Conservation (phyloP, 2,888 invertebrate species). For the Uloborus plumipes region DNA sequence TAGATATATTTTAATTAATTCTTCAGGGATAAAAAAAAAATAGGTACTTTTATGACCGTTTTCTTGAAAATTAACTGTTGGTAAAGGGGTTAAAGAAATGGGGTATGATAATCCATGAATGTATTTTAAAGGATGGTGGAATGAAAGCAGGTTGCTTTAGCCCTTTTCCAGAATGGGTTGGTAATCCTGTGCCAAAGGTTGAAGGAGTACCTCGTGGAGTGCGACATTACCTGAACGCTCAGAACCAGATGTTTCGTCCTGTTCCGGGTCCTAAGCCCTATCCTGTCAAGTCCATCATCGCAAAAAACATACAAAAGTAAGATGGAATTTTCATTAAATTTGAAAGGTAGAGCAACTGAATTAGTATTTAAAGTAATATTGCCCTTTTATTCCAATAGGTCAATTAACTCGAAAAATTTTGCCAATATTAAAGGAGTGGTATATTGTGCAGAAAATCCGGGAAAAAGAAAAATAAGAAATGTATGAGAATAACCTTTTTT, state of each 20-base stretch:
- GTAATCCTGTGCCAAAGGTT: constrained; percentile 9
- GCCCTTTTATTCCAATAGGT: constrained; percentile 15
- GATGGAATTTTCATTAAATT: not conserved
- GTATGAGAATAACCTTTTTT: too few species aligned
- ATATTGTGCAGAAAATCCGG: constrained; percentile 23
- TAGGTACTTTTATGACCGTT: too few species aligned
- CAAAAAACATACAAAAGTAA: constrained; percentile 48
- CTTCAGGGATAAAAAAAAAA: too few species aligned
- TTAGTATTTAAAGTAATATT: not conserved
- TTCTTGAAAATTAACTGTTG: too few species aligned
- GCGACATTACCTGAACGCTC: not conserved
- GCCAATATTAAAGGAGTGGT: constrained; percentile 48
- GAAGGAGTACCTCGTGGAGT: constrained; percentile 12
- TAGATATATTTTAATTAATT: too few species aligned
- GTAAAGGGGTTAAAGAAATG: too few species aligned
- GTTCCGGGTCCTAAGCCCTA: constrained; percentile 43
- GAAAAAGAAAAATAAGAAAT: not conserved
- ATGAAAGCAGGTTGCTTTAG: constrained; percentile 57
- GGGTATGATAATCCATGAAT: too few species aligned
- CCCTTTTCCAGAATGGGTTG: constrained; percentile 27
- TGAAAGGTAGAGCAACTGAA: not conserved
- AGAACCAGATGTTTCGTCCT: constrained; percentile 40
- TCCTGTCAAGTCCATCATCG: constrained; percentile 39
- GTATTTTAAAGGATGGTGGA: constrained; percentile 48
- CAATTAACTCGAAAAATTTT: constrained; percentile 38